Base-by-base conservation (phyloP, 1,140 invertebrate genomes). In the Drosophila virilis region DNA sequence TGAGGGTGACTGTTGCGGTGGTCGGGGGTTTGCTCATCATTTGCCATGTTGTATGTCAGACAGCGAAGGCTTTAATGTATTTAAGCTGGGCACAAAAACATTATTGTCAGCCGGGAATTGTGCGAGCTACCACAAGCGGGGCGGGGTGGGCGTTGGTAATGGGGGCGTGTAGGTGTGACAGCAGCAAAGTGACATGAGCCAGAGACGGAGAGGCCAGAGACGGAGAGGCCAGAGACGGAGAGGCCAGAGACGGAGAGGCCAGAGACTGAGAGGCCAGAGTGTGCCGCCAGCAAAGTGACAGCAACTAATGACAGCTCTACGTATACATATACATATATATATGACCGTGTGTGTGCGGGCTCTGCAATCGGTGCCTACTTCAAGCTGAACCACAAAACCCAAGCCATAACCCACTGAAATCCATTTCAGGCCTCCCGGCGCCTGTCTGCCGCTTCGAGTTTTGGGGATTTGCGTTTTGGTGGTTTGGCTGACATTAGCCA, bases 11-110 rank as follows among this genome's bases (percentile, higher is more conserved):
- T 28, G 17, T 33, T 33, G 64, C 32, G 8, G 7, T 8, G n/a
- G 42, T 10, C 15, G 33, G 28, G 33, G n/a, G 28, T 12, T 33
- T 51, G 48, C 64, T 68, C 65, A 68, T 74, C 71, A 68, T 73
- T 67, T 52, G 55, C 54, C 57, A 46, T 50, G 28, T 32, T 50
- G n/a, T 51, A 35, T 33, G 32, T 35, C 22, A 52, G 51, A 37
- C 51, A 52, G 38, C 45, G 78, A 81, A 61, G 65, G 50, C 81
- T 77, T 85, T 84, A 84, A 84, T 80, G 81, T 84, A 77, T 80
- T 84, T 84, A 84, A 84, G 77, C 77, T 48, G n/a, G 42, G 50
- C 64, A 68, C 64, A 68, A 77, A 66, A 79, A 86, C 71, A 79
- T 82, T 79, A 86, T 76, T 79, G 76, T 77, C 75, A 59, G 59